These are phyloP conservation scores for Zeugodacus cucurbitae DNA, from an alignment of 1,140 invertebrate species.

Conservation along the genomic window DNA sequence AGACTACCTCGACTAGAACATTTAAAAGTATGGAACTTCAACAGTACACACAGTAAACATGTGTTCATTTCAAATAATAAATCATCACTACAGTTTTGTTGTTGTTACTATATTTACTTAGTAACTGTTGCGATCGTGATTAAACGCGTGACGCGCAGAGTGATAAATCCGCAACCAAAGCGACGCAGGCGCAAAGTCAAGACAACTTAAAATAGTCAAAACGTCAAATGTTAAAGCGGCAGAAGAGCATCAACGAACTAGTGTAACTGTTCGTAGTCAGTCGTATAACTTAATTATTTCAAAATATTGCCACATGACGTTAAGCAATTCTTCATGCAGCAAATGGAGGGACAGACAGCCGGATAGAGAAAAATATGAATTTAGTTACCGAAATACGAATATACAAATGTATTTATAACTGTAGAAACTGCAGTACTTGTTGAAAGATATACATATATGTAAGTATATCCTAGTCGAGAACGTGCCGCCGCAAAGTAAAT, in stretches of 20 bases:
- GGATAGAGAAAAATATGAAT: background rate
- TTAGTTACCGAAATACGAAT: background rate
- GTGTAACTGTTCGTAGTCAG: background rate
- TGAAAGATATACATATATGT: background rate
- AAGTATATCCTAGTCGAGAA: background rate
- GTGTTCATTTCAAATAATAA: background rate
- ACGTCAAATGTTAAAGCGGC: background rate
- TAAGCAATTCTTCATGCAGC: constrained; percentile 29
- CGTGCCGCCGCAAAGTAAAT: constrained; percentile 35
- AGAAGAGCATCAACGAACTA: background rate
- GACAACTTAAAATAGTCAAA: background rate
- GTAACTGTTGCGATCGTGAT: background rate
- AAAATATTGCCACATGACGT: constrained; percentile 20
- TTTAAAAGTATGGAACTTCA: background rate
- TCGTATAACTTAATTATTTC: constrained; percentile 34
- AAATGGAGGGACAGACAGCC: background rate
- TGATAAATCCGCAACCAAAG: background rate
- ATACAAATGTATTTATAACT: background rate
- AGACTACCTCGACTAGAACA: background rate
- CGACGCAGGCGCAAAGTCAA: constrained; percentile 9
- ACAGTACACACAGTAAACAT: background rate
- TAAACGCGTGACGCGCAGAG: background rate
- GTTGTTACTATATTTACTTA: background rate
- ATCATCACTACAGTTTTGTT: background rate
- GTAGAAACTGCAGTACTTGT: background rate